Evolutionary conservation across 2,797 vertebrate genomes (phyloP).

Genomic region (Anguilla anguilla): DNA sequence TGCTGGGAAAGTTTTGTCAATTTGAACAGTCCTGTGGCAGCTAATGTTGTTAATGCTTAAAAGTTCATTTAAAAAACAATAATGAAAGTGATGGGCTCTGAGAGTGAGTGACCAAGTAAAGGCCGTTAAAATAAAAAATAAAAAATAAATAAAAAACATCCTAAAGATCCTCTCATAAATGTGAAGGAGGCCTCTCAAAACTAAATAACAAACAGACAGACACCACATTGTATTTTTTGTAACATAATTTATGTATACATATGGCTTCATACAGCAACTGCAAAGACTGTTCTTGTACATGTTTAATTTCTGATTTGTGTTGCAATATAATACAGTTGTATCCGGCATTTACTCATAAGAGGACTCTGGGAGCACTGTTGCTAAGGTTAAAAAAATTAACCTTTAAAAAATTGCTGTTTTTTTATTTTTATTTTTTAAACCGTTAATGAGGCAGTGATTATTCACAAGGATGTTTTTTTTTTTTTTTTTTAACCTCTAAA

Average conservation of each 20-base stretch:
- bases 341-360: conserved; percentile 77
- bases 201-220: conserved; percentile 51
- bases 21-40: neutral
- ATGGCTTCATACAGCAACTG: conserved; percentile 86
- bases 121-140: neutral
- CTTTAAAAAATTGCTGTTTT: neutral
- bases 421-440: neutral
- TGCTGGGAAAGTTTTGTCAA: neutral
- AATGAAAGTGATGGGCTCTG: neutral
- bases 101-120: neutral
- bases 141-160: neutral
- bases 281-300: conserved; percentile 81
- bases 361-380: conserved; percentile 63
- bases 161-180: neutral
- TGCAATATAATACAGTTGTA: conserved; percentile 66
- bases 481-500: conserved; percentile 34
- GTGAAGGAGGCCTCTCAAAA: neutral
- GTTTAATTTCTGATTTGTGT: conserved; percentile 41
- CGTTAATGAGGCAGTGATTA: conserved; percentile 44
- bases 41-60: neutral
- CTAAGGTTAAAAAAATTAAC: neutral
- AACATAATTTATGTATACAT: conserved; percentile 86
- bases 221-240: conserved; percentile 67
- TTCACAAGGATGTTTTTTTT: conserved; percentile 58
- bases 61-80: neutral